Base-by-base conservation (phyloP, 2,113 vertebrate species). In the Pipa parva region DNA sequence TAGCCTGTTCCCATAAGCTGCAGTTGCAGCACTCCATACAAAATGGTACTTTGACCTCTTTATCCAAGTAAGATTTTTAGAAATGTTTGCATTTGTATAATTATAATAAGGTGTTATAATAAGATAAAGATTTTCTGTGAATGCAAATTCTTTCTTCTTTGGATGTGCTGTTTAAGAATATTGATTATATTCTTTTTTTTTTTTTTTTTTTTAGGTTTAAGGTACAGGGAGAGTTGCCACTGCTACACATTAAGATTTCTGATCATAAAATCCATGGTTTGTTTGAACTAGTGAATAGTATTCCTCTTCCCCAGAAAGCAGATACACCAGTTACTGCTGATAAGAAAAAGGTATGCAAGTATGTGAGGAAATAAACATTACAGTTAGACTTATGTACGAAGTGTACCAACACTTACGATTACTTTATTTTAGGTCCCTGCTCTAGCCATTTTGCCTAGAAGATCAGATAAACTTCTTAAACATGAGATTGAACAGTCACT, bases 201-300 rank as follows among this genome's bases (percentile, higher is more conserved):
- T 74, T 7, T 29, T 0, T 1, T 62, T 3, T 59, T 63, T 72
- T 13, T 45, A 99, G 97, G 77, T 95, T 99, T 76, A 98, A 97
- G 79, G 83, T 95, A 7, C 92, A 89, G 0, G 97, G 97, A 8
- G 96, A 93, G 48, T 90, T 99, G 71, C 97, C 95, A 0, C 75
- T 98, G 73, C 79, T 98, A 63, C 91, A 97, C 1, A 37, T 99
- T 29, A 93, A 83, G 69, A 86, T 97, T 66, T 98, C 95, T 0
- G 96, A 99, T 74, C 85, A 89, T 81, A 99, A 96, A 81, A 89
- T 98, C 58, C 91, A 87, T 54, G 81, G 83, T 2, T 63, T 94
- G 24, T 71, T 89, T 5, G 82, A 89, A 56, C 83, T 98, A 63
- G 74, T 96, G 10, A 77, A 93, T 45, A 93, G 92, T 76, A 89